A percentile compares a stretch with the other conserved stretches of the same genome.
Evolutionary conservation across 2,113 vertebrate genomes (phyloP).

Genomic region (Monarcha castaneiventris): DNA sequence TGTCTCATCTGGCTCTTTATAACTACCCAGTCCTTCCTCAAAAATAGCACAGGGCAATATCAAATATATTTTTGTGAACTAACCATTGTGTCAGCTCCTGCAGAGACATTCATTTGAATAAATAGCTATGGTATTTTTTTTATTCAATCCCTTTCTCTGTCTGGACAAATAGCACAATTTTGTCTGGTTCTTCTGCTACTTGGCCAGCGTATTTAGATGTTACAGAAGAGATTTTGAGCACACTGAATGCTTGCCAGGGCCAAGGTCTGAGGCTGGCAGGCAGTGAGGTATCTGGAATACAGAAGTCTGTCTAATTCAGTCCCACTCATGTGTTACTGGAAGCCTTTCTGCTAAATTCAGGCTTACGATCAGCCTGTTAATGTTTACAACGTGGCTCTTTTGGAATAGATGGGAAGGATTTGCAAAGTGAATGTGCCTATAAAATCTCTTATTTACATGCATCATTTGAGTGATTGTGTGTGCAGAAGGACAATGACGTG

Average conservation of each 20-base stretch:
- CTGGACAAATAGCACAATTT: background rate
- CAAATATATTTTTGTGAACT: background rate
- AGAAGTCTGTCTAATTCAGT: conserved; percentile 6
- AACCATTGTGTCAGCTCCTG: background rate
- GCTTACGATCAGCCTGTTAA: conserved; percentile 44
- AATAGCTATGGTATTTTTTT: background rate
- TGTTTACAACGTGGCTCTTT: conserved; percentile 54
- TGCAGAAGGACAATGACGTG: conserved; percentile 50
- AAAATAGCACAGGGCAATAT: background rate
- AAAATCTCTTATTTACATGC: conserved; percentile 67
- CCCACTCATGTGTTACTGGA: conserved; percentile 52
- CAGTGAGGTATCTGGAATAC: background rate
- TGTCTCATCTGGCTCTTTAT: background rate
- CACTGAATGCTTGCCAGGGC: background rate
- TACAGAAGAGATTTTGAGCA: background rate
- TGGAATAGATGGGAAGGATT: conserved; percentile 63
- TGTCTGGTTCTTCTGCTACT: background rate
- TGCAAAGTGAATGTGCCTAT: conserved; percentile 64
- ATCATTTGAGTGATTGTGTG: conserved; percentile 67
- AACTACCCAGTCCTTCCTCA: background rate
- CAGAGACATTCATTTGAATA: background rate
- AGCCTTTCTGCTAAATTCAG: conserved; percentile 50
- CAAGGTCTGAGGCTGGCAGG: background rate
- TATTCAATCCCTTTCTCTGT: background rate
- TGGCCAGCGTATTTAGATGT: background rate